Base-by-base conservation (phyloP, 2,888 invertebrate genomes). In the Trichopria drosophilae region DNA sequence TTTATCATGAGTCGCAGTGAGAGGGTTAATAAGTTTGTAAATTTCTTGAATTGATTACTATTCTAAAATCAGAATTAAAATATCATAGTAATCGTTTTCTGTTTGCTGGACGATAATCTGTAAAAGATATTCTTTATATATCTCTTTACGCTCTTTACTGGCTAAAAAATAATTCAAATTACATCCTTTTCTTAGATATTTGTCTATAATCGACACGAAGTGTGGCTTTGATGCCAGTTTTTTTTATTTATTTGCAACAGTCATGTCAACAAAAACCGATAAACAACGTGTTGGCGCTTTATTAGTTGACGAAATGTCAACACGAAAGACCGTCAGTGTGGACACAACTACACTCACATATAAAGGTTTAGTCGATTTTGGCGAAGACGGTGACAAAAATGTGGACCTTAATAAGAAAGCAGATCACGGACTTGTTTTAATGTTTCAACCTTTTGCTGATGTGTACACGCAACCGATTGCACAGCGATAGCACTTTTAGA, bases 201-300 rank as follows among this genome's bases (percentile, higher is more conserved):
- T 51, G 13, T 49, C 55, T 12, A 44, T 41, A 13, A 55, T 58
- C 26, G 29, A 57, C 23, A 51, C 53, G 23, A 32, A 28, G 5
- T 58, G 57, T 28, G 59, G 56, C 2, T 62, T 59, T 42, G 58
- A 61, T 32, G 39, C 51, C 12, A 28, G 46, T 42, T 63, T 63
- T 34, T 56, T 61, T n/a, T 43, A 60, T 20, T 19, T 57, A 9
- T 47, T 63, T 12, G 44, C 45, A 42, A 50, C 48, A n/a, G 37
- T 18, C 19, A 47, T 51, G 28, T 23, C 10, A 15, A 28, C 26
- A 9, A 49, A 54, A 37, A 37, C 48, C 24, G 39, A 54, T n/a
- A 49, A 46, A 28, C 42, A 51, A 12, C 26, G 26, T 19, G 53
- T 58, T 22, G 57, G 52, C 16, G 28, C 55, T 3, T 12, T 60